Base-by-base conservation (phyloP, 2,888 invertebrate species). In the Prionchulus punctatus region DNA sequence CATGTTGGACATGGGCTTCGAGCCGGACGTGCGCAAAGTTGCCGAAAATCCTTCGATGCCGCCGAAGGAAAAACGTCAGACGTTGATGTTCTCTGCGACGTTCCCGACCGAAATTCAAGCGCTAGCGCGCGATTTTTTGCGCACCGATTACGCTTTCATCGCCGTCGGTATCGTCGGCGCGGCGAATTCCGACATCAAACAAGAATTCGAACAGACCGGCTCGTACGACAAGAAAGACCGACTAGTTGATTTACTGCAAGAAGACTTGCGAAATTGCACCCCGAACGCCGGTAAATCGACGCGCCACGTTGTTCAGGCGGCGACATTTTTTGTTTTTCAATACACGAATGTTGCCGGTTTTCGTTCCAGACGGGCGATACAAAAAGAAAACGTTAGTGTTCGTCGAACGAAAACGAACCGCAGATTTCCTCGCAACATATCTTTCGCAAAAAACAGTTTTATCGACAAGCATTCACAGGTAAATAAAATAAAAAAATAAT, bases 131-230 rank as follows among this genome's bases (percentile, higher is more conserved):
- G 80, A 83, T 53, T 91, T 86, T 70, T 74, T 94, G 21, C 70
- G 72, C 27, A 75, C 81, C 57, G 66, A 77, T 56, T 91, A 92
- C 69, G 69, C 89, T n/a, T 92, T 91, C 68, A 78, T 92, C 4
- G 80, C 86, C 0, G 84, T 94, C 23, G 96, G 94, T 47, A 82
- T 86, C 12, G 83, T 96, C 0, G 96, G 96, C 0, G 86, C 89
- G 1, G 94, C 94, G 4, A 90, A 36, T 7, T 7, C 36, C 36
- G 36, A 36, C 36, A 90, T 96, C 0, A 80, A 83, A 56, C 96
- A 96, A 70, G 77, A 76, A n/a, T 65, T 76, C 43, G 61, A 70
- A 54, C 64, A 71, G 58, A 73, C 75, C 1, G 73, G 78, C 3
- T 30, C 55, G 1, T 81, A 81, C 60, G 81, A 83, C 49, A 92